phyloP scores from a whole-genome alignment of 2,113 vertebrate genomes.

The Benitochromis conjunctus region DNA sequence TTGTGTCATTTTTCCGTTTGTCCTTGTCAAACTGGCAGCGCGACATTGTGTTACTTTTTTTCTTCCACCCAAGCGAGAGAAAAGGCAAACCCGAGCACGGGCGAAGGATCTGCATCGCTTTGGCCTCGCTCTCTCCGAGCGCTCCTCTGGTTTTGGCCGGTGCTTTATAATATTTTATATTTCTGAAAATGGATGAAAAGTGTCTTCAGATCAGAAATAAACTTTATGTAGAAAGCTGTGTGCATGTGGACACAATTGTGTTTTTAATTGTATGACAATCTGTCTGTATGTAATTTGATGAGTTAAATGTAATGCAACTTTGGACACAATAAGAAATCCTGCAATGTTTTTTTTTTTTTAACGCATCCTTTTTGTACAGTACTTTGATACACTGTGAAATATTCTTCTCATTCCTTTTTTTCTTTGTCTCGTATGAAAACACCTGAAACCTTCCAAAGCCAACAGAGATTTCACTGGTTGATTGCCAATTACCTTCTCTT shows the following conservation, averaged over 20 bases:
- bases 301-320: conserved; percentile 7
- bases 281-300: neutral
- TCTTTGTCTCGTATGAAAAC: neutral
- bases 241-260: neutral
- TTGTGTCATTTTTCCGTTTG: neutral
- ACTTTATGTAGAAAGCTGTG: neutral
- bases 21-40: neutral
- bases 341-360: neutral
- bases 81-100: neutral
- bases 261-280: neutral
- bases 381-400: conserved; percentile 70
- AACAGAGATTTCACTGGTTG: conserved; percentile 35
- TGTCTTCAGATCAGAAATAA: neutral
- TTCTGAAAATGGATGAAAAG: neutral
- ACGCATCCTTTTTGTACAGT: conserved; percentile 50
- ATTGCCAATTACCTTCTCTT: conserved; percentile 27
- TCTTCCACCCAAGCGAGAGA: neutral
- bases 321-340: neutral
- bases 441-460: conserved; percentile 3
- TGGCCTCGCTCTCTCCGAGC: neutral
- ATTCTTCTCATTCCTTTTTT: neutral
- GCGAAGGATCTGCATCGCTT: neutral
- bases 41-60: neutral
- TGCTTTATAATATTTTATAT: neutral
- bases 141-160: neutral